A percentile compares a stretch with the other conserved stretches of the same genome.
Evolutionary conservation across 2,113 vertebrate genomes (phyloP).

Genomic region (Odocoileus hemionus): DNA sequence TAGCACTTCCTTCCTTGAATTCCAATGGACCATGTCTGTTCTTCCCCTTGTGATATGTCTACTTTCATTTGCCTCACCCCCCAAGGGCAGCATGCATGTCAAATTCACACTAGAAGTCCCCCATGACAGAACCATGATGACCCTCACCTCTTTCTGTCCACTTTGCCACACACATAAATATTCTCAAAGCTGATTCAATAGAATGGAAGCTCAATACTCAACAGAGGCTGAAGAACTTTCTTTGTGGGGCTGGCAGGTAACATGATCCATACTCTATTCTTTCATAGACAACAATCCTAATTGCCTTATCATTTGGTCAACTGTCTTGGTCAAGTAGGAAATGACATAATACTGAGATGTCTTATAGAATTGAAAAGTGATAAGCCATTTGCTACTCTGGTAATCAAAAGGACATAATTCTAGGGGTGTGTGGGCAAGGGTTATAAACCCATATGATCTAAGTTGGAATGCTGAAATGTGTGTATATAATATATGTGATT

Average conservation of each 20-base stretch:
- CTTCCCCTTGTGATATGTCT: not conserved
- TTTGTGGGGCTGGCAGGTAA: not conserved
- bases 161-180: not conserved
- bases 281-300: not conserved
- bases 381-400: not conserved
- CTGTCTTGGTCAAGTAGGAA: not conserved
- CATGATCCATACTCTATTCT: not conserved
- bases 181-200: not conserved
- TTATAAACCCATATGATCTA: not conserved
- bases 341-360: not conserved
- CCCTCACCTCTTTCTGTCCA: not conserved
- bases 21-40: accelerated
- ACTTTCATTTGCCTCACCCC: not conserved
- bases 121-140: accelerated
- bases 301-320: not conserved
- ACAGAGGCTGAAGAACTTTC: not conserved
- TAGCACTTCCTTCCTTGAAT: not conserved
- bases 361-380: not conserved
- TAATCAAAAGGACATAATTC: not conserved
- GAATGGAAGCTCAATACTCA: not conserved
- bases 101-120: not conserved
- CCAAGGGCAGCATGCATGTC: not conserved
- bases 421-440: not conserved
- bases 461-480: not conserved
- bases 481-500: not conserved